Evolutionary conservation across 2,888 invertebrate species (phyloP), one percentile per base, ranked within the genome.

Genomic region (Lasius fuliginosus): DNA sequence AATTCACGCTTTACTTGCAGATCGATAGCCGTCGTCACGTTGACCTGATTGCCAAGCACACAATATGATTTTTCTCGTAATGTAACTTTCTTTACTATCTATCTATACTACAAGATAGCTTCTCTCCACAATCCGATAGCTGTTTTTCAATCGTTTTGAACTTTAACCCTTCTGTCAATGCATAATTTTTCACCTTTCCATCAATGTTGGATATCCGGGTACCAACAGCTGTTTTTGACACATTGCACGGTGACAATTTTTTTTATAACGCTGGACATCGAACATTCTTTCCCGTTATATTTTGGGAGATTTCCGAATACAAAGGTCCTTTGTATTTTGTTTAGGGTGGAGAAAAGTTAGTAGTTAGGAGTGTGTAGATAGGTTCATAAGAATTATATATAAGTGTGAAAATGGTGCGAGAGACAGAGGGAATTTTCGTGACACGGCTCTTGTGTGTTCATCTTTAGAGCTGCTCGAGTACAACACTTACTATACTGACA

Each of bases 401-500:
- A n/a, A 71, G n/a, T 53, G 23, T 23, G 30, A 18, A 36, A 56
- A 53, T 56, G 15, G 9, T 36, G 36, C 5, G 36, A 36, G 71
- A 6, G 49, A 53, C 33, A 9, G 23, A 36, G n/a, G n/a, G 46
- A 75, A 75, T 9, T 53, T 71, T 23, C 69, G 27, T 33, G n/a
- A 58, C n/a, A 15, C 68, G 42, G 33, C 60, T 23, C 23, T 62
- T 62, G 27, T 71, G 36, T 68, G 46, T 46, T 69, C 33, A n/a
- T 11, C n/a, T 71, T 49, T 69, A 86, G 62, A 71, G 77, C 46
- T 18, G 42, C 75, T 84, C 71, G 76, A 82, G 79, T 73, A 62
- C 64, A 73, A 81, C 76, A 75, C 81, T 85, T 76, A 67, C 79
- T 81, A 71, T 69, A 79, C 79, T 60, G 60, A 33, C 69, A 69